Base-by-base conservation (phyloP, 2,113 vertebrate species). In the Alethe diademata region DNA sequence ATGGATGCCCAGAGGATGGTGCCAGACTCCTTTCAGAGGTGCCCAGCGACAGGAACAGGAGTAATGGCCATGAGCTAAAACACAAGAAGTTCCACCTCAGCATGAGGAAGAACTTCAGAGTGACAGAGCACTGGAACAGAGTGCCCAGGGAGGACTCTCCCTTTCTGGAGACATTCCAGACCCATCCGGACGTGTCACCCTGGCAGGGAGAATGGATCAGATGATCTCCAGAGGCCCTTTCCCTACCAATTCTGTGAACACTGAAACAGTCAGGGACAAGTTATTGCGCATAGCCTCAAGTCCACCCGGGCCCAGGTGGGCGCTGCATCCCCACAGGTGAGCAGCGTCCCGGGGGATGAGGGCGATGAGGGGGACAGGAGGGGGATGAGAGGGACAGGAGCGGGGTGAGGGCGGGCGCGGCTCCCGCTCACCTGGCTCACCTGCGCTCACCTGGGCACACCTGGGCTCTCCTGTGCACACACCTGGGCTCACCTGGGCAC, bases 381-480 rank as follows among this genome's bases (percentile, higher is more conserved):
- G 47, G 22, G 10, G 11, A 2, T 1, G 43, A 5, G 25, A 12
- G 23, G 19, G 5, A 2, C 2, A 42, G 42, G 14, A 35, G 3
- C 8, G 12, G 9, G 8, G 3, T 2, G 36, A 19, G 5, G 47
- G 47, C 7, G 60, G 60, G 82, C 12, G 12, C 19, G 24, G 24
- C 22, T 29, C 4, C 2, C 28, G 8, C 47, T 69, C 36, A 53
- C 56, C 73, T 51, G 72, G 26, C 54, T 53, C 72, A 76, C 83
- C 83, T 95, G 93, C 19, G 28, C 86, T 57, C 93, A 88, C 96
- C 91, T 94, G 92, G 67, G n/a, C n/a, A n/a, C n/a, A n/a, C n/a
- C n/a, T n/a, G n/a, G n/a, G n/a, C n/a, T n/a, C n/a, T n/a, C n/a
- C n/a, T n/a, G n/a, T n/a, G n/a, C n/a, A n/a, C n/a, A n/a, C n/a